Base-by-base conservation (phyloP, 2,113 vertebrate species). In the Psilopsiagon aymara region DNA sequence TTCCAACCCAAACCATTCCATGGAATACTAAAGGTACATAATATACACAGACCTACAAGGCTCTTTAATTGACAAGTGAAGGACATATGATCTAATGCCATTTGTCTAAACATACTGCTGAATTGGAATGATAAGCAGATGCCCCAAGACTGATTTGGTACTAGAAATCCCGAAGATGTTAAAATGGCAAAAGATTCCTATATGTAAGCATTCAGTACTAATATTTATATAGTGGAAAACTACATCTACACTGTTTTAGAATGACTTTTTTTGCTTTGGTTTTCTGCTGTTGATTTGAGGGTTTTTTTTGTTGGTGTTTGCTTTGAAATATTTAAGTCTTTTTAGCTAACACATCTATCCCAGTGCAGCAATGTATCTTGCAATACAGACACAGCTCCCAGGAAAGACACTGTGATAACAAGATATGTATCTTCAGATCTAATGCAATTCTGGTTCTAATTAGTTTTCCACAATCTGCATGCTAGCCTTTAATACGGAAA, bases 381-480 rank as follows among this genome's bases (percentile, higher is more conserved):
- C 39, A 64, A 11, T 10, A 19, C 11, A 52, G 23, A 12, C n/a
- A n/a, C 7, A 74, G 21, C 5, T 84, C 46, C 19, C 10, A 60
- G 27, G 31, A 37, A 51, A 71, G 52, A 64, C n/a, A 9, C 17
- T 0, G 0, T 16, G 20, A 21, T 28, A 39, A 31, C 18, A 43
- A 80, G 29, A 43, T 2, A 10, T 0, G 1, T 2, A 28, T 1
- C 7, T 10, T 8, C n/a, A 74, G 6, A 28, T 46, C 28, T 5
- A 31, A 4, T 4, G 11, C 11, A 33, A 1, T 19, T 51, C 33
- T 62, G 20, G 12, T 73, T 83, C 41, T 53, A 47, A 33, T 15
- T 25, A 24, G 17, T 17, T 84, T 66, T 69, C 15, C 17, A 63
- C 35, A 51, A 57, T 18, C 73, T 80, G 10, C 29, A 68, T 31